Conservation (phyloP, 2,113 vertebrate genomes). For the Lagopus muta region DNA sequence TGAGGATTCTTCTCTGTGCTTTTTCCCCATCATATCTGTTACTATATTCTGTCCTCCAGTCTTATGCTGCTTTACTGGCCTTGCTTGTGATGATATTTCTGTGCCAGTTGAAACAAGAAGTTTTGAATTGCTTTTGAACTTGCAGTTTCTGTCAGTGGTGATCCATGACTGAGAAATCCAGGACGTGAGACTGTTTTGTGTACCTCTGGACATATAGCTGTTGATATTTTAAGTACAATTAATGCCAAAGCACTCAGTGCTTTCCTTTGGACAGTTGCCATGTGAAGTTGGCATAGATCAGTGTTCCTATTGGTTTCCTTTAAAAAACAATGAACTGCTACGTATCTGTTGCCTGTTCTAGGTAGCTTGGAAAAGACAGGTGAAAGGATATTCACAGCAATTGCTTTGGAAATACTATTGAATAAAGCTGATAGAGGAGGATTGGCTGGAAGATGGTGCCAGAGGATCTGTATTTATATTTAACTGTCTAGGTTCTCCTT, state of each 20-base stretch:
- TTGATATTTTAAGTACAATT: neutral
- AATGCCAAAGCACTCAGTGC: neutral
- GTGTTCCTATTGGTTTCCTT: neutral
- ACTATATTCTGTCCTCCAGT: neutral
- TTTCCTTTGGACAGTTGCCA: neutral
- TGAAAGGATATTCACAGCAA: neutral
- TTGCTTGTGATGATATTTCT: neutral
- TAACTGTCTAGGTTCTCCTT: neutral
- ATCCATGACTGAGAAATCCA: neutral
- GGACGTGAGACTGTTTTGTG: neutral
- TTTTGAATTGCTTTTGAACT: neutral
- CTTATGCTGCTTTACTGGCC: neutral
- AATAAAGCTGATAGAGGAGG: neutral
- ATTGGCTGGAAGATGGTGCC: neutral
- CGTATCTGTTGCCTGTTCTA: neutral
- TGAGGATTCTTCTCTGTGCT: neutral
- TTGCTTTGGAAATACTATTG: neutral
- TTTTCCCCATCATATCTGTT: neutral
- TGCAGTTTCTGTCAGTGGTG: neutral
- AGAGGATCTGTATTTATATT: neutral
- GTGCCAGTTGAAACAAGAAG: neutral
- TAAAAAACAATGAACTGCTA: neutral
- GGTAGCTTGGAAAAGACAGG: neutral
- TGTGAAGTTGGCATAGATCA: neutral
- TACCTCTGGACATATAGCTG: neutral